Conservation (phyloP, 2,888 invertebrate genomes). For the Campoletis raptor region DNA sequence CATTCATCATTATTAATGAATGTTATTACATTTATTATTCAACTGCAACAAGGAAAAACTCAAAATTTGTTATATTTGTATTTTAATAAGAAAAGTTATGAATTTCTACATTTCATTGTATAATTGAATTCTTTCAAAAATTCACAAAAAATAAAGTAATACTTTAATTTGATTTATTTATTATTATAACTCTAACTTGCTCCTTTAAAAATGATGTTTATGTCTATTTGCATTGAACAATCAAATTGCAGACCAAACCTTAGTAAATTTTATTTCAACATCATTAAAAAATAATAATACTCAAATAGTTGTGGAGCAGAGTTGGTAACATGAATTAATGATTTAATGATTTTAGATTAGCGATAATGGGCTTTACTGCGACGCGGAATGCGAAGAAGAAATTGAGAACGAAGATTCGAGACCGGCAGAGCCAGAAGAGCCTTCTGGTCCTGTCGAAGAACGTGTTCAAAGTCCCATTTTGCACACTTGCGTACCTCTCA, state of each 20-base stretch:
- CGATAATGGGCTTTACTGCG: slow-evolving; percentile 80
- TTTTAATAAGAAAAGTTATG: neutral
- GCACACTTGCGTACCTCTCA: slow-evolving; percentile 80
- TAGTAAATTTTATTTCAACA: neutral
- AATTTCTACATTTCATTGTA: neutral
- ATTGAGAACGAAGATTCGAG: slow-evolving; percentile 51
- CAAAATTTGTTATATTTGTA: neutral
- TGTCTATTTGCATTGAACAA: neutral
- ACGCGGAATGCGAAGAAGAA: slow-evolving; percentile 75
- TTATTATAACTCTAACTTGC: neutral
- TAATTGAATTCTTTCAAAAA: neutral
- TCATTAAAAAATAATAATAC: neutral
- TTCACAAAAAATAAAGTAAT: neutral
- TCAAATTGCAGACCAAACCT: neutral
- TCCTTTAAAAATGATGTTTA: neutral
- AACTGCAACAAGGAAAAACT: neutral
- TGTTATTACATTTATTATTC: neutral
- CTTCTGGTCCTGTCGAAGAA: slow-evolving; percentile 74
- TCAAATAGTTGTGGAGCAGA: neutral
- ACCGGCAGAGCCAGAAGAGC: slow-evolving; percentile 59
- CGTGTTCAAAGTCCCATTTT: slow-evolving; percentile 79
- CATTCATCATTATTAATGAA: neutral
- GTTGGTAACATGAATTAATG: neutral
- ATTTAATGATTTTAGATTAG: slow-evolving; percentile 75
- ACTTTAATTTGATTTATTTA: neutral